These are phyloP conservation scores for Pristionchus maxplancki DNA, from an alignment of 2,888 invertebrate genomes.

Conservation along the genomic window DNA sequence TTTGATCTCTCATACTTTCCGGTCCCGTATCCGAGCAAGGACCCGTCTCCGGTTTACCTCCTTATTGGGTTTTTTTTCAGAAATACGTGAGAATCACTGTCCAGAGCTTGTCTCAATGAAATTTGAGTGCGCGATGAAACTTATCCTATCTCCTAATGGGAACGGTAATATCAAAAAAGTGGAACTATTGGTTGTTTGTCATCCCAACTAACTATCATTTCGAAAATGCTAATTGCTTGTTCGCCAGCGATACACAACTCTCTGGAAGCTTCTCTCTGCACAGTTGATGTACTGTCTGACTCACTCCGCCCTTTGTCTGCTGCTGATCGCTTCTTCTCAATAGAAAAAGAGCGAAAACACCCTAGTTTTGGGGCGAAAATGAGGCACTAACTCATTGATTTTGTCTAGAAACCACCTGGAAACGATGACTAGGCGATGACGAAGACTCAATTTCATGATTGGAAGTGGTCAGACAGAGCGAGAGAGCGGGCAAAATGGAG, in stretches of 20 bases:
- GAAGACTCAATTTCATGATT: too few relatives aligned
- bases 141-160: too few relatives aligned
- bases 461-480: too few relatives aligned
- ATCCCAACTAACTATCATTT: neutral
- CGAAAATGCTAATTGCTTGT: neutral
- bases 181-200: too few relatives aligned
- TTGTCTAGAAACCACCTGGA: neutral
- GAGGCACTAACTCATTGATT: neutral
- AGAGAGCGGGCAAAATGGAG: neutral
- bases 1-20: neutral
- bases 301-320: neutral
- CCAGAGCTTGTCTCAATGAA: too few relatives aligned
- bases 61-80: too few relatives aligned
- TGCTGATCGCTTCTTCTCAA: slow-evolving; percentile 3
- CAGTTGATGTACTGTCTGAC: neutral
- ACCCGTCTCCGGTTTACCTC: too few relatives aligned
- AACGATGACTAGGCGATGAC: neutral
- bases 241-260: neutral
- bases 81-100: too few relatives aligned
- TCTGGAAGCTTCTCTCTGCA: neutral
- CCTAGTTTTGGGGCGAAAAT: neutral
- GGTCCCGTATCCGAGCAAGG: too few relatives aligned
- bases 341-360: neutral
- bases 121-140: too few relatives aligned
- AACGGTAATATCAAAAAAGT: too few relatives aligned